Base-by-base conservation (phyloP, 2,797 vertebrate genomes). In the Neoniphon sammara region DNA sequence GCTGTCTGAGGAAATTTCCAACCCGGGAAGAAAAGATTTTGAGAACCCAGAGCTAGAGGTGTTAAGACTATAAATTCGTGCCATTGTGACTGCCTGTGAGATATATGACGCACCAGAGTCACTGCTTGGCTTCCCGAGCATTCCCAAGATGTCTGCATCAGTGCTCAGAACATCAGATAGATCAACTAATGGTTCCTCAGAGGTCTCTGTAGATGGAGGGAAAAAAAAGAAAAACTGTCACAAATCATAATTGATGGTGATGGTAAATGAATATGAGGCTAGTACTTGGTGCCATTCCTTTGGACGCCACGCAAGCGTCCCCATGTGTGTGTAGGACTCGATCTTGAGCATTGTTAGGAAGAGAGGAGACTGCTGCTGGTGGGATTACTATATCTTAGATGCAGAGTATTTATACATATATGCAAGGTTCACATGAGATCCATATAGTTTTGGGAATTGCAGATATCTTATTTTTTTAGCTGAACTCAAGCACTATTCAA, bases 91-190 rank as follows among this genome's bases (percentile, higher is more conserved):
- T 77, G 73, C 75, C 83, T 81, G 78, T 78, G 75, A 89, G 74
- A 90, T 86, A 84, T 58, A 86, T 75, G 73, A 93, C 93, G 78
- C 95, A 99, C 98, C 97, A 75, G 97, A 95, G 87, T 96, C 96
- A 93, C 95, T 94, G 77, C 94, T 94, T 89, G 96, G 95, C 89
- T 98, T 99, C 89, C 95, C 96, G 90, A 99, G 96, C 87, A 99
- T 98, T 90, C 97, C 97, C 91, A 99, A 95, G 91, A 99, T 96
- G 93, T 99, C 98, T 85, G 97, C 96, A 62, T 98, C 97, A 76
- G 95, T 97, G 91, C 96, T 99, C 88, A 99, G 93, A 86, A 98
- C 98, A 91, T 98, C 96, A 78, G 96, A 95, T 82, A 99, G 96
- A 91, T 98, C 97, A 88, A 97, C 96, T 89, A 99, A 94, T 76